phyloP scores from a whole-genome alignment of 2,797 vertebrate species.

The Cuculus canorus region DNA sequence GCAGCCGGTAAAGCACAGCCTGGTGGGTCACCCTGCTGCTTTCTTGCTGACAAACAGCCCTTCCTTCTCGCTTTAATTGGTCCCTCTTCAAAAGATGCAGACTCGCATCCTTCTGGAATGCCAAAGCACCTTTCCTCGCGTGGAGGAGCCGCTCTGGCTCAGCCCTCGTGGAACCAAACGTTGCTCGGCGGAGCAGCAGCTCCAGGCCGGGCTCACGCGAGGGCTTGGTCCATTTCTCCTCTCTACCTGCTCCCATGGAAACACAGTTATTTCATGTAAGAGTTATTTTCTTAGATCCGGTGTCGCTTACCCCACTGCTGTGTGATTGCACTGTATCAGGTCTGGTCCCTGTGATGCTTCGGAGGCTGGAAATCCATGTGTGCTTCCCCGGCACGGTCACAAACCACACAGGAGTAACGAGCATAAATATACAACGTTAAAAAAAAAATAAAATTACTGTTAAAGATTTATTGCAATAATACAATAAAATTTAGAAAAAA shows the following conservation, averaged over 20 bases:
- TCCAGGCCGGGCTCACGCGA: rapidly evolving
- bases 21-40: background rate
- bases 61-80: rapidly evolving
- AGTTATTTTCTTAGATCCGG: background rate
- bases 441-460: slow-evolving; percentile 59
- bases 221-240: rapidly evolving
- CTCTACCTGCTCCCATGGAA: background rate
- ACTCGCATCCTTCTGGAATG: rapidly evolving
- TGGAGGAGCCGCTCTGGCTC: rapidly evolving
- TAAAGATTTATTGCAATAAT: slow-evolving; percentile 81
- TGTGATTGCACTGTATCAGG: background rate
- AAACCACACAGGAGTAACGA: background rate
- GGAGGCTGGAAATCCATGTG: background rate
- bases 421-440: slow-evolving; percentile 37
- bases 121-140: background rate
- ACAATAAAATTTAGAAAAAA: slow-evolving; percentile 76
- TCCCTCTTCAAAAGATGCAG: rapidly evolving
- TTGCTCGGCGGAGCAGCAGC: background rate
- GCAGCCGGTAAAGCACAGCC: background rate
- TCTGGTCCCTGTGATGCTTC: background rate
- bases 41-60: background rate
- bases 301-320: background rate
- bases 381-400: background rate
- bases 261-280: background rate
- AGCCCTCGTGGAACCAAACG: rapidly evolving